These are phyloP conservation scores for Belonocnema kinseyi DNA, from an alignment of 1,140 invertebrate species.

Conservation along the genomic window DNA sequence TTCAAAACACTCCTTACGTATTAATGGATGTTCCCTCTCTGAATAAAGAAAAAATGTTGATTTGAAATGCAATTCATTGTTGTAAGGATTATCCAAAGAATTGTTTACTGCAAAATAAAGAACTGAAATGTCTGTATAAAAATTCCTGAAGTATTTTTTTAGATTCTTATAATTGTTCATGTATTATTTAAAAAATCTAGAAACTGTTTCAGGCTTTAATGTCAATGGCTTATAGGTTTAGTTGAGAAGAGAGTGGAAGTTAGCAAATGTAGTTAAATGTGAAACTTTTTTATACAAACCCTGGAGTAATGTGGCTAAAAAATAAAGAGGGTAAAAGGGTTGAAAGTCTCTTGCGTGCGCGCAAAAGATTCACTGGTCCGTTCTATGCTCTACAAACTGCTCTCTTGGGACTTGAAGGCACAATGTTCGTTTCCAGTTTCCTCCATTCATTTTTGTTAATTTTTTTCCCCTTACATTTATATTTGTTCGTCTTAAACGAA, in stretches of 20 bases:
- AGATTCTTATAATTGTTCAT: neutral
- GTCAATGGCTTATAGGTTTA: neutral
- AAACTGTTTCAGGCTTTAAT: neutral
- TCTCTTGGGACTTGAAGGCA: neutral
- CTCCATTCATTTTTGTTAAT: neutral
- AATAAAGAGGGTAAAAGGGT: neutral
- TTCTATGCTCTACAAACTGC: neutral
- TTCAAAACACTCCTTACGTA: no score
- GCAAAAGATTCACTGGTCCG: neutral
- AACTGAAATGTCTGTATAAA: no score
- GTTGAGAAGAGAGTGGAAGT: neutral
- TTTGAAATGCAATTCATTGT: no score
- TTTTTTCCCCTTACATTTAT: neutral
- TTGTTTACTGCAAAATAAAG: no score
- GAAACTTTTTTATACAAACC: conserved; percentile 9
- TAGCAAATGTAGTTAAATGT: neutral
- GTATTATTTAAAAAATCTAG: neutral
- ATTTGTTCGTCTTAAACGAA: neutral
- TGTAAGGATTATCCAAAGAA: no score
- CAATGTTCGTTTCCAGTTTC: neutral
- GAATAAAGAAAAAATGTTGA: no score
- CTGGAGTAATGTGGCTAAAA: neutral
- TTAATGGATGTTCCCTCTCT: no score
- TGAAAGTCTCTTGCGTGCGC: neutral
- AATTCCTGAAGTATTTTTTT: neutral